Percentiles rank a stretch among this genome's conserved stretches.
Evolutionary conservation across 2,888 invertebrate species (phyloP).

Genomic region (Liopterus haemorrhoidalis): DNA sequence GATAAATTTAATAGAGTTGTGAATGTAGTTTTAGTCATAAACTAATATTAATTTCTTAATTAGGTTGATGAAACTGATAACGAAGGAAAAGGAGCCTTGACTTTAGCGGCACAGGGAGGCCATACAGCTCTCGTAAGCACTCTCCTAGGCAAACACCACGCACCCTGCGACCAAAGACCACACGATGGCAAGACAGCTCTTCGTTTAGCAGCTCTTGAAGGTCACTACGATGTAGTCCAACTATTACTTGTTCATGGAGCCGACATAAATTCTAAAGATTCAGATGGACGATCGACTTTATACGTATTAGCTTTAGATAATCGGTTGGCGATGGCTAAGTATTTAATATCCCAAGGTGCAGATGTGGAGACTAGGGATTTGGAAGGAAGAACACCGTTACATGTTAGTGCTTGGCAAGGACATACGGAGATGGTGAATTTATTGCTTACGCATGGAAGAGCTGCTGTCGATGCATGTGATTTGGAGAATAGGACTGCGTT

Average conservation of each 20-base stretch:
- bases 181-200: conserved; percentile 88
- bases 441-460: conserved; percentile 69
- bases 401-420: conserved; percentile 91
- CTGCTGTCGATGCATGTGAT: conserved; percentile 82
- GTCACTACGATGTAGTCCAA: conserved; percentile 73
- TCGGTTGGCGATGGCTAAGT: conserved; percentile 75
- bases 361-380: conserved; percentile 82
- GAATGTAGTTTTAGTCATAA: no score
- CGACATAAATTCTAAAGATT: conserved; percentile 82
- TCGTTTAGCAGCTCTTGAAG: conserved; percentile 74
- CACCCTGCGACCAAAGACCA: conserved; percentile 77
- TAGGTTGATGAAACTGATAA: conserved; percentile 87
- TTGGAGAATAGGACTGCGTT: conserved; percentile 82
- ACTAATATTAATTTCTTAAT: no score
- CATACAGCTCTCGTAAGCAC: conserved; percentile 63
- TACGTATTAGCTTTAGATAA: conserved; percentile 89
- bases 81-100: conserved; percentile 81
- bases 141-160: conserved; percentile 67
- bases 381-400: conserved; percentile 84
- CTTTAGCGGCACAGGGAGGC: conserved; percentile 86
- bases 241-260: conserved; percentile 68
- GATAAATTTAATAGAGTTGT: no score
- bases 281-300: conserved; percentile 85
- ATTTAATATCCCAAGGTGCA: conserved; percentile 71
- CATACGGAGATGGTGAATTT: conserved; percentile 88